phyloP scores from a whole-genome alignment of 1,140 invertebrate species.

The Achatina immaculata region DNA sequence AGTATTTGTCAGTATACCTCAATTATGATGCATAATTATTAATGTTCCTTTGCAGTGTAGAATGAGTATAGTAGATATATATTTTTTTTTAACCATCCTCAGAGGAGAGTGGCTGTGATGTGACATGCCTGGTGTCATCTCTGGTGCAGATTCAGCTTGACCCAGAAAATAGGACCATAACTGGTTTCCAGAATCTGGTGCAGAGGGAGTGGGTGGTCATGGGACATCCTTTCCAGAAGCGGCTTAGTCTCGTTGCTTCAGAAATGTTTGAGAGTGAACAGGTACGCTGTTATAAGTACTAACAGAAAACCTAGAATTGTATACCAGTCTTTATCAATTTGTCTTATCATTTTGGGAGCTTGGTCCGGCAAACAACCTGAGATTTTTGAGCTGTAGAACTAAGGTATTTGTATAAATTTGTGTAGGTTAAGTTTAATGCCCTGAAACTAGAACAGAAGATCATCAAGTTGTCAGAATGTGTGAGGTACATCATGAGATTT shows the following conservation, averaged over 20 bases:
- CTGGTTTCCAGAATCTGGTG: constrained; percentile 91
- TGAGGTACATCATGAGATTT: too few relatives aligned
- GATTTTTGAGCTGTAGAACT: too few relatives aligned
- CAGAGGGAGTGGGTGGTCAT: constrained; percentile 95
- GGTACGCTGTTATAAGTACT: constrained; percentile 40
- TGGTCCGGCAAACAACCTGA: too few relatives aligned
- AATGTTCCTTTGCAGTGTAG: too few relatives aligned
- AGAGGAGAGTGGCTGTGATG: constrained; percentile 88
- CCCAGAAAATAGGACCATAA: constrained; percentile 84
- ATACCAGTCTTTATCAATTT: constrained; percentile 9
- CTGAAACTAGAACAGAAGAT: too few relatives aligned
- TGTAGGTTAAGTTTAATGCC: too few relatives aligned
- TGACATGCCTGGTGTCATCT: constrained; percentile 88
- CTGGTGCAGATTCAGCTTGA: constrained; percentile 90
- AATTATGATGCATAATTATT: too few relatives aligned
- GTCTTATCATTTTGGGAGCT: too few relatives aligned
- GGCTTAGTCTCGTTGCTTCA: constrained; percentile 76
- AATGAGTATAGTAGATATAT: neutral
- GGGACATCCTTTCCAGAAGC: constrained; percentile 87
- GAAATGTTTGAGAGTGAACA: constrained; percentile 46
- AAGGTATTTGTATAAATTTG: too few relatives aligned
- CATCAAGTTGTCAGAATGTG: too few relatives aligned
- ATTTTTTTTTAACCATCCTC: constrained; percentile 55
- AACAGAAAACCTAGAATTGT: neutral
- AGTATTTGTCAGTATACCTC: too few relatives aligned